Percentiles rank a stretch among this genome's conserved stretches.
These are phyloP conservation scores for Scopus umbretta DNA, from an alignment of 2,113 vertebrate genomes.

Conservation along the genomic window DNA sequence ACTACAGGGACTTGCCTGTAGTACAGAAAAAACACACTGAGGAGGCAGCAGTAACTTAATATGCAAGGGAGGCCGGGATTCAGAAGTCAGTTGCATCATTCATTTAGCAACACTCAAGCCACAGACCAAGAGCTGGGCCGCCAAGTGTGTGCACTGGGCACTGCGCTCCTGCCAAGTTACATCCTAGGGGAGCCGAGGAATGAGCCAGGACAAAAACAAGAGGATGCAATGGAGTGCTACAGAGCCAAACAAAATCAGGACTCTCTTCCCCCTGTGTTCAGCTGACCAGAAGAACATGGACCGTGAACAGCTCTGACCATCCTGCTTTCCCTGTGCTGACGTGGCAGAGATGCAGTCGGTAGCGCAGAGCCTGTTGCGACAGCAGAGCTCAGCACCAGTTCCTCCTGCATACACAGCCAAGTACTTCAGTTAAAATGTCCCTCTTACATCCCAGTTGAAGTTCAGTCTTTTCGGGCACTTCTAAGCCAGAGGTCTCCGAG, in stretches of 20 bases:
- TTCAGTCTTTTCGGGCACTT: not conserved
- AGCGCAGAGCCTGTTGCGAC: not conserved
- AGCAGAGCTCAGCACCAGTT: not conserved
- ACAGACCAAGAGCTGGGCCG: not conserved
- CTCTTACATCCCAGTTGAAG: not conserved
- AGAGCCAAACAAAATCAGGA: not conserved
- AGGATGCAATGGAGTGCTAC: not conserved
- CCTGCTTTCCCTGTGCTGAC: not conserved
- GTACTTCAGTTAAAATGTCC: not conserved
- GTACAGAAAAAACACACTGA: conserved; percentile 21
- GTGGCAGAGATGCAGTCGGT: not conserved
- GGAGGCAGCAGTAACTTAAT: conserved; percentile 36
- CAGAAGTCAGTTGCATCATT: conserved; percentile 44
- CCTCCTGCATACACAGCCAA: not conserved
- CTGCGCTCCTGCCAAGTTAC: conserved; percentile 29
- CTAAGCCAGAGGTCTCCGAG: not conserved
- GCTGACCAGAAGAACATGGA: not conserved
- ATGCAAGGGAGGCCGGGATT: conserved; percentile 25
- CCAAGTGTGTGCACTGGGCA: conserved; percentile 41
- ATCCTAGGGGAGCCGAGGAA: conserved; percentile 2
- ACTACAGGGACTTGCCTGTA: not conserved
- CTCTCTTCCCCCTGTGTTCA: not conserved
- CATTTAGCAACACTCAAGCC: conserved; percentile 47
- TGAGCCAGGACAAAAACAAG: conserved; percentile 19
- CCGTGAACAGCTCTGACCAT: not conserved